A percentile compares a stretch with the other conserved stretches of the same genome.
Conservation (phyloP, 1,140 invertebrate species). For the Rhyacophila brunnea region DNA sequence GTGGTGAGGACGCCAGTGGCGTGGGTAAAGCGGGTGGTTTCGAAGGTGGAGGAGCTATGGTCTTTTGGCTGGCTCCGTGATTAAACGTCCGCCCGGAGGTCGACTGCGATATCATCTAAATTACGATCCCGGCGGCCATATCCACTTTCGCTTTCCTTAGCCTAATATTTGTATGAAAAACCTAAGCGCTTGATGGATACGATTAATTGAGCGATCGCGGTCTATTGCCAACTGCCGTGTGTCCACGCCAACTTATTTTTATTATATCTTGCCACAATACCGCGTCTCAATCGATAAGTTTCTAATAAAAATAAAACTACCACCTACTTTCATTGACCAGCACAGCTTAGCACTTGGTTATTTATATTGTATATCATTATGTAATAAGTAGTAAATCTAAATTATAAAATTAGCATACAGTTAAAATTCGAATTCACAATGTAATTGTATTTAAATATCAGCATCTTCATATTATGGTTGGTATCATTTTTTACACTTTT, state of each 20-base stretch:
- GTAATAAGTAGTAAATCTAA: no score
- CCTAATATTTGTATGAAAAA: constrained; percentile 36
- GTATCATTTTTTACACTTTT: no score
- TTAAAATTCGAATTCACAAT: no score
- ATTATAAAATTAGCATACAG: no score
- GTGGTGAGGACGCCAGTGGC: background rate
- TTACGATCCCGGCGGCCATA: constrained; percentile 30
- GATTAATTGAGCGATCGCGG: constrained; percentile 25
- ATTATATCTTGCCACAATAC: constrained; percentile 5
- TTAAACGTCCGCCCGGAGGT: constrained; percentile 23
- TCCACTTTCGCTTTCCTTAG: constrained; percentile 33
- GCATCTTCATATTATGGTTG: no score
- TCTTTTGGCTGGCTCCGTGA: constrained; percentile 21
- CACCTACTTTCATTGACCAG: no score
- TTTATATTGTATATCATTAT: no score
- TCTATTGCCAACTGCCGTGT: background rate
- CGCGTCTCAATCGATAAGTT: background rate
- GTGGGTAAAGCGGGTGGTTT: background rate
- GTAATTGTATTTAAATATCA: no score
- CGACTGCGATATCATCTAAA: constrained; percentile 30
- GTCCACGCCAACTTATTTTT: no score
- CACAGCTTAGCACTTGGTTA: no score
- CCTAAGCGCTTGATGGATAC: constrained; percentile 34
- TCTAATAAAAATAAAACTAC: no score
- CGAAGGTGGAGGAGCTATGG: background rate